These are phyloP conservation scores for Smithornis capensis DNA, from an alignment of 2,113 vertebrate genomes.

Conservation along the genomic window DNA sequence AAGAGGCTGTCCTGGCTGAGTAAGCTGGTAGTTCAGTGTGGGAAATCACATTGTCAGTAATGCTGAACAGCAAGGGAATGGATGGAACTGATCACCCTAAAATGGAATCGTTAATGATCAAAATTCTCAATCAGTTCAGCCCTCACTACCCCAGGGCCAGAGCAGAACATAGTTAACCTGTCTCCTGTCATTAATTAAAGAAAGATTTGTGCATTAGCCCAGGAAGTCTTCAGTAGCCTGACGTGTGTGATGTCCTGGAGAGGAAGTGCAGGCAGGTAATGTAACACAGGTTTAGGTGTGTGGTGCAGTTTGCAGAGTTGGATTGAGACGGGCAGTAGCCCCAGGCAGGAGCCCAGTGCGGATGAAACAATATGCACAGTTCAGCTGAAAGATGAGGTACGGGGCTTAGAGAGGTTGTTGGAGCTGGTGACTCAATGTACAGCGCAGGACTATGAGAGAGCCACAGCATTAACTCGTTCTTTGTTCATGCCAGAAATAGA, in stretches of 20 bases:
- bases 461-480: background rate
- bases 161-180: background rate
- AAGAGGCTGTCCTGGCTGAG: background rate
- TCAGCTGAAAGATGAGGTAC: background rate
- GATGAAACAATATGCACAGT: background rate
- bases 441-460: background rate
- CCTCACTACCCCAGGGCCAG: background rate
- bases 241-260: accelerated
- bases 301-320: background rate
- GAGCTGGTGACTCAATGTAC: background rate
- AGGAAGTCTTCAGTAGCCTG: background rate
- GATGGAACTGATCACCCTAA: background rate
- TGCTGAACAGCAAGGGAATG: background rate
- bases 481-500: background rate
- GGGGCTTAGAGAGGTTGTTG: background rate
- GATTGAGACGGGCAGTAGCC: background rate
- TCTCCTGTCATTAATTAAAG: background rate
- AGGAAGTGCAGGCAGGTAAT: background rate
- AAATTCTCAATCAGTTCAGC: background rate
- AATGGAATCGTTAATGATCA: background rate
- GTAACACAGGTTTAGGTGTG: background rate
- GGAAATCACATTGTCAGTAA: background rate
- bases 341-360: background rate
- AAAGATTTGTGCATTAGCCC: background rate
- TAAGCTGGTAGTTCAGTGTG: background rate